phyloP scores from a whole-genome alignment of 2,888 invertebrate species.

The Marronus borbonicus region DNA sequence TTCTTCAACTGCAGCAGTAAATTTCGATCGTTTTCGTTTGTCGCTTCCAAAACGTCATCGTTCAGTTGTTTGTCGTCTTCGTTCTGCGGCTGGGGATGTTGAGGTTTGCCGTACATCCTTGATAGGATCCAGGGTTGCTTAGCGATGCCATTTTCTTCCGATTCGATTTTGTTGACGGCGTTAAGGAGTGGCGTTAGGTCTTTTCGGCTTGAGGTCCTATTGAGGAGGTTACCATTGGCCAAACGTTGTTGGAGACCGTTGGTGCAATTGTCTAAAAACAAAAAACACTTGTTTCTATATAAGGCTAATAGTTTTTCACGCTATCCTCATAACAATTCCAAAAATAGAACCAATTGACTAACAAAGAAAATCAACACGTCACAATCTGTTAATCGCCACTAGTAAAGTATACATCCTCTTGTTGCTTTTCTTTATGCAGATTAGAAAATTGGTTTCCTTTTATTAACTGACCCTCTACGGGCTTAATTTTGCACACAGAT shows the following conservation, averaged over 20 bases:
- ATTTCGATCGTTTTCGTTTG: slow-evolving; percentile 72
- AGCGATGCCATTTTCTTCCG: slow-evolving; percentile 69
- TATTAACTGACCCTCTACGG: too few species aligned
- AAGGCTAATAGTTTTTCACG: too few species aligned
- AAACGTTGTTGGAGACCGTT: slow-evolving; percentile 75
- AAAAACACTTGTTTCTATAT: too few species aligned
- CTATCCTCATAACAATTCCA: neutral
- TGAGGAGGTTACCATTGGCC: slow-evolving; percentile 75
- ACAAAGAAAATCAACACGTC: too few species aligned
- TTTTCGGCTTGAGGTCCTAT: slow-evolving; percentile 69
- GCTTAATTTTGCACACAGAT: too few species aligned
- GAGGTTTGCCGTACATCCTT: slow-evolving; percentile 59
- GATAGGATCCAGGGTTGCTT: slow-evolving; percentile 68
- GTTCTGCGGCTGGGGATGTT: slow-evolving; percentile 63
- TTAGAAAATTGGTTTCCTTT: too few species aligned
- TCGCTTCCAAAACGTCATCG: slow-evolving; percentile 70
- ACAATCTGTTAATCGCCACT: too few species aligned
- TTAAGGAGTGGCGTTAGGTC: slow-evolving; percentile 74
- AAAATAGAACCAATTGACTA: too few species aligned
- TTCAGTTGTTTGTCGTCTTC: slow-evolving; percentile 75
- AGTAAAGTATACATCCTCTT: too few species aligned
- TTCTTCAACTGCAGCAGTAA: slow-evolving; percentile 81
- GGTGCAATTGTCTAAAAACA: slow-evolving; percentile 73
- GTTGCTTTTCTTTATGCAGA: too few species aligned
- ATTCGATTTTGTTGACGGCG: slow-evolving; percentile 74